These are phyloP conservation scores for Athalia circularis DNA, from an alignment of 2,888 invertebrate species.

Conservation along the genomic window DNA sequence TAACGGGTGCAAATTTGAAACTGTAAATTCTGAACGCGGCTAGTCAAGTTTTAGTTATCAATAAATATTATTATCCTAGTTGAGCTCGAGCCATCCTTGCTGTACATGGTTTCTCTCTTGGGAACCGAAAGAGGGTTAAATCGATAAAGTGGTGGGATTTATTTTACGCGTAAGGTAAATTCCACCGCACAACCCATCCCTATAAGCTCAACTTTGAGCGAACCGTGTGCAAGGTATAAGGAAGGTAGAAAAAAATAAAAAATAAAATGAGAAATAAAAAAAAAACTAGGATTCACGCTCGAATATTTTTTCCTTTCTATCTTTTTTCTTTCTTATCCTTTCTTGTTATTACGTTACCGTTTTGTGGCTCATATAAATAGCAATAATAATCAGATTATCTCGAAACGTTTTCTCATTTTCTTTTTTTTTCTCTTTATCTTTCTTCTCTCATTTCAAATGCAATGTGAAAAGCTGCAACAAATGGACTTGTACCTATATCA, in stretches of 20 bases:
- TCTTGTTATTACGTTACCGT: neutral
- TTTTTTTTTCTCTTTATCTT: neutral
- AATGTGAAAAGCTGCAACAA: neutral
- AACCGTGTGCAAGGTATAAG: neutral
- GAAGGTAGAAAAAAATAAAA: neutral
- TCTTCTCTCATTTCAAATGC: neutral
- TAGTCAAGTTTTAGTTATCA: conserved; percentile 41
- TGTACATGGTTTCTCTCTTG: conserved; percentile 16
- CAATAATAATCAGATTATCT: conserved; percentile 21
- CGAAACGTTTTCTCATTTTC: neutral
- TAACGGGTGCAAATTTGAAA: conserved; percentile 31
- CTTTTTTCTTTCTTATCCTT: no score
- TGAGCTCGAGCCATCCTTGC: conserved; percentile 30
- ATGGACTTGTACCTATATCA: neutral
- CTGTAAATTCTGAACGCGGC: conserved; percentile 24
- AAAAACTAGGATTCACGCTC: neutral
- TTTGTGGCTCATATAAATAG: conserved; percentile 5
- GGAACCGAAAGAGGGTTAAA: conserved; percentile 42
- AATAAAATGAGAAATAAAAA: neutral
- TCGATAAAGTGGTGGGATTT: conserved; percentile 45
- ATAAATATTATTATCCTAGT: conserved; percentile 38
- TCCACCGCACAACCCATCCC: conserved; percentile 36
- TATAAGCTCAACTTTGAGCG: conserved; percentile 19
- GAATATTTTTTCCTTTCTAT: neutral
- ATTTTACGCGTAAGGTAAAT: conserved; percentile 44